Evolutionary conservation across 2,888 invertebrate species (phyloP), one percentile per base, ranked within the genome.

Genomic region (Thera britannica): DNA sequence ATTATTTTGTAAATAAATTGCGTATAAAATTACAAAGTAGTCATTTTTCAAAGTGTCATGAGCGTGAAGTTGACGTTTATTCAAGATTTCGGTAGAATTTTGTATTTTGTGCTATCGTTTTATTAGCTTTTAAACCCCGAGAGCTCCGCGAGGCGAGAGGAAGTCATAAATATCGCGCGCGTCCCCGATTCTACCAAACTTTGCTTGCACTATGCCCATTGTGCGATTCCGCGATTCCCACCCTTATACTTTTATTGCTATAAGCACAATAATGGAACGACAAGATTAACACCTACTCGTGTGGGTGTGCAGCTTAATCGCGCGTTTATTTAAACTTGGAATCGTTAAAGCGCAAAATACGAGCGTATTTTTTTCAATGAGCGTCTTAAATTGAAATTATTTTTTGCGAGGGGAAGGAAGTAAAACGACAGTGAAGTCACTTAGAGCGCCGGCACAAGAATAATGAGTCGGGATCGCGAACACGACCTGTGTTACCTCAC

Each of bases 151-250:
- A 85, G 81, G 80, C 75, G 77, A 77, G 79, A 84, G 89, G 89
- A 90, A 88, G 89, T 83, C 87, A 83, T 89, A 90, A 89, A 89
- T 89, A 87, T 88, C 84, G 83, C 79, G 78, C 86, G 86, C 87
- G 86, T 85, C 87, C 87, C 82, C 84, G 85, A 88, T 85, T 77
- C 83, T 79, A 78, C 83, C 81, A 81, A 87, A 89, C 84, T 88
- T 89, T 84, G 83, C 84, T 82, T 83, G 83, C 85, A 82, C 82
- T 84, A 80, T 81, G 79, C 78, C 68, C 70, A 71, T 71, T 69
- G 67, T 71, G 65, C 63, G 70, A 70, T 66, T 62, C 65, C 54
- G 58, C 65, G 65, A 69, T 65, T 65, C 55, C 55, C 62, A 59
- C 59, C 36, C 72, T 75, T 75, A 79, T 78, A 79, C 81, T 77